Conservation (phyloP, 2,888 invertebrate species). For the Lithophane socia region DNA sequence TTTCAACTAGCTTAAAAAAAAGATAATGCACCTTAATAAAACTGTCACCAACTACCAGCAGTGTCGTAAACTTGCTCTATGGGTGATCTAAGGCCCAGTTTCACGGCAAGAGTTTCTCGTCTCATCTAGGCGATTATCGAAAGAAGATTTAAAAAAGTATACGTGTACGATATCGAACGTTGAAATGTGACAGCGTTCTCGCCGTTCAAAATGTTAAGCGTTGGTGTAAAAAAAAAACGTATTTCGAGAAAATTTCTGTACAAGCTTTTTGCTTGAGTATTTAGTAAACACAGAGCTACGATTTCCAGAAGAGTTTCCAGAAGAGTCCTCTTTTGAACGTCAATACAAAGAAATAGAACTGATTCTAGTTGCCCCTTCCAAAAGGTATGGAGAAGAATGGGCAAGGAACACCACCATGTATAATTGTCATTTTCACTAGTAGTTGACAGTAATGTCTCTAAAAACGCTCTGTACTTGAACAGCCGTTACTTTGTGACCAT, state of each 20-base stretch:
- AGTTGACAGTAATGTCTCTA: too few relatives aligned
- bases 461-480: too few relatives aligned
- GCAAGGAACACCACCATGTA: too few relatives aligned
- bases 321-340: too few relatives aligned
- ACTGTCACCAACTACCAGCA: slow-evolving; percentile 20
- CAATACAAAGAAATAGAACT: too few relatives aligned
- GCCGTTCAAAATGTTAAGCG: neutral
- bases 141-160: neutral
- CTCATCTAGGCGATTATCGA: neutral
- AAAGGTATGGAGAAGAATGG: too few relatives aligned
- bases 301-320: too few relatives aligned
- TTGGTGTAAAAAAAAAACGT: neutral
- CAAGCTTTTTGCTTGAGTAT: neutral
- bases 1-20: slow-evolving; percentile 33
- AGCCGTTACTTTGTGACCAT: too few relatives aligned
- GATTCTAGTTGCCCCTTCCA: too few relatives aligned
- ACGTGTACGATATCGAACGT: neutral
- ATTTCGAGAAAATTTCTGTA: neutral
- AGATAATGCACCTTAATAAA: slow-evolving; percentile 32
- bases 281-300: neutral
- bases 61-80: slow-evolving; percentile 35
- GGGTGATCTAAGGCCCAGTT: neutral
- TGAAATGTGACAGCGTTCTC: neutral
- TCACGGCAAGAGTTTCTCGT: neutral
- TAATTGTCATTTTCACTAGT: too few relatives aligned